phyloP scores from a whole-genome alignment of 2,113 vertebrate genomes.

The Columba livia region DNA sequence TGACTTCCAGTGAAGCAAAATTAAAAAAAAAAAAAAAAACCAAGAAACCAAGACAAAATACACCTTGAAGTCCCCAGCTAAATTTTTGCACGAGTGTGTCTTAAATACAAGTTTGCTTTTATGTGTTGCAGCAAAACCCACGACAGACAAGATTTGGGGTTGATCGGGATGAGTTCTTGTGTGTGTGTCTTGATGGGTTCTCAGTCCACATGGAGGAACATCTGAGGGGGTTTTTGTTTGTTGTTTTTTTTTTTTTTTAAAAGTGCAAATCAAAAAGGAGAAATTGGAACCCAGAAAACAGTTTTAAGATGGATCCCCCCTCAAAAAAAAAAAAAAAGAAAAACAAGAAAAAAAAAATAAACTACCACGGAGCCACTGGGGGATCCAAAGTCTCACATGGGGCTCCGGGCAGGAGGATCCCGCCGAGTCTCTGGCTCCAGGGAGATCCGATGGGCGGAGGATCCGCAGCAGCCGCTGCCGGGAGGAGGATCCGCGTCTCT shows the following conservation, averaged over 20 bases:
- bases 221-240: conserved; percentile 5
- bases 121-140: conserved; percentile 62
- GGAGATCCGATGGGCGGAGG: not conserved
- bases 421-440: not conserved
- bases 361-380: not conserved
- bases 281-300: not conserved
- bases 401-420: conserved; percentile 32
- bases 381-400: conserved; percentile 41
- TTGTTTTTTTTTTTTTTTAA: not conserved
- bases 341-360: not conserved
- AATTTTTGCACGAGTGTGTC: conserved; percentile 52
- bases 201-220: conserved; percentile 67
- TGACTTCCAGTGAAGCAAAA: conserved; percentile 60
- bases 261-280: conserved; percentile 69
- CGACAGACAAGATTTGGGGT: conserved; percentile 40
- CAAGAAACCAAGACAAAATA: conserved; percentile 48
- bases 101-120: conserved; percentile 56
- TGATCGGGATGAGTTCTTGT: conserved; percentile 37
- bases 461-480: conserved; percentile 4
- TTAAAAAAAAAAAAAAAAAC: not conserved
- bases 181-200: conserved; percentile 42
- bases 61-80: conserved; percentile 34
- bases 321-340: not conserved
- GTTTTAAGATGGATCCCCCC: conserved; percentile 31
- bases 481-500: conserved; percentile 28